These are phyloP conservation scores for Callinectes sapidus DNA, from an alignment of 2,888 invertebrate genomes.

Conservation along the genomic window DNA sequence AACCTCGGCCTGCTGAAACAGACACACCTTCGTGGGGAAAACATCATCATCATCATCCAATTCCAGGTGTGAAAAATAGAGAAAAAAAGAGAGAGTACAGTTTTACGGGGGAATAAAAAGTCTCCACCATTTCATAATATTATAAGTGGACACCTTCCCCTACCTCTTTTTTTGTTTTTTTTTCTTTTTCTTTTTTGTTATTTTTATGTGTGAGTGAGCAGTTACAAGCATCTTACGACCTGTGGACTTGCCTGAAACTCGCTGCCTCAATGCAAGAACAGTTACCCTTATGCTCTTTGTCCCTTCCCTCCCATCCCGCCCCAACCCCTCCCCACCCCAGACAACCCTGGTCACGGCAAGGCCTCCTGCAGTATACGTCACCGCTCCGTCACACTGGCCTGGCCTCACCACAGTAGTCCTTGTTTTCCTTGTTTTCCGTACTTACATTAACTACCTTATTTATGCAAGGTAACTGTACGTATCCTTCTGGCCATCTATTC, in stretches of 20 bases:
- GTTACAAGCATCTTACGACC: slow-evolving; percentile 23
- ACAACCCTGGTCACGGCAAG: slow-evolving; percentile 27
- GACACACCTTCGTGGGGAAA: background rate
- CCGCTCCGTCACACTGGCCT: slow-evolving; percentile 4
- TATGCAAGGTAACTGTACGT: slow-evolving; percentile 98
- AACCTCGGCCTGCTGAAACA: background rate
- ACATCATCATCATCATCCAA: slow-evolving; percentile 5
- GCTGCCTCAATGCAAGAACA: background rate
- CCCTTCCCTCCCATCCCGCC: background rate
- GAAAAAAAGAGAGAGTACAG: background rate
- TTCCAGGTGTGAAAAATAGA: background rate
- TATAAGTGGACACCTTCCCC: background rate
- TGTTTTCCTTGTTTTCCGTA: background rate
- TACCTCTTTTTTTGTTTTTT: background rate
- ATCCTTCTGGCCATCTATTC: slow-evolving; percentile 98
- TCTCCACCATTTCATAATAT: background rate
- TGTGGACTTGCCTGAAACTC: background rate
- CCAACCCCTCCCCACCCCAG: background rate
- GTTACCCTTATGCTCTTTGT: slow-evolving; percentile 6
- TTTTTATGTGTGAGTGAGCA: background rate
- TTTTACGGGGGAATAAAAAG: background rate
- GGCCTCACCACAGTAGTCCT: background rate
- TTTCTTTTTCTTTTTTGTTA: background rate
- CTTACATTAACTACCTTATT: slow-evolving; percentile 53
- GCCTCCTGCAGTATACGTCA: slow-evolving; percentile 22